Conservation (phyloP, 2,888 invertebrate genomes). For the Watsonalla binaria region DNA sequence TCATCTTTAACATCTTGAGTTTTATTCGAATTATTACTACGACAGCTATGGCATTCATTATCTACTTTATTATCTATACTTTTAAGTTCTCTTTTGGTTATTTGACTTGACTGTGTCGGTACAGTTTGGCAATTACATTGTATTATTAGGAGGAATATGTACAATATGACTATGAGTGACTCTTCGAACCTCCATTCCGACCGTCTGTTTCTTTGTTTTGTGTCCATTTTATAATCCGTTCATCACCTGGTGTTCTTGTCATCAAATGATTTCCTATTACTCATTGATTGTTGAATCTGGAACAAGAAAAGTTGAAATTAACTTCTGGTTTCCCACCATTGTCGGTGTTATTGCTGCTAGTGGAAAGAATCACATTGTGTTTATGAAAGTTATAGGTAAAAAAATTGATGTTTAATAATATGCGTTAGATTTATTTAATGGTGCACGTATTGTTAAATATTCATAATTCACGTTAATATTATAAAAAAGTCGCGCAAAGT, state of each 20-base stretch:
- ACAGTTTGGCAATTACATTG: conserved; percentile 47
- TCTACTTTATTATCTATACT: conserved; percentile 59
- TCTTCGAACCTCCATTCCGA: conserved; percentile 49
- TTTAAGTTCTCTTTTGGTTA: conserved; percentile 55
- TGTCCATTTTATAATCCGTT: conserved; percentile 56
- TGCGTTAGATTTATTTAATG: no score
- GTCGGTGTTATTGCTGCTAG: not conserved
- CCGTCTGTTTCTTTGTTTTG: conserved; percentile 41
- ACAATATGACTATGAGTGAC: conserved; percentile 43
- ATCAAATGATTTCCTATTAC: conserved; percentile 14
- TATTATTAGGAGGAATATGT: conserved; percentile 44
- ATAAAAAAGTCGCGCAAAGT: no score
- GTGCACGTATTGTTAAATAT: no score
- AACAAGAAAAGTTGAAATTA: conserved; percentile 37
- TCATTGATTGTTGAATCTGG: conserved; percentile 47
- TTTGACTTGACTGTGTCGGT: conserved; percentile 43
- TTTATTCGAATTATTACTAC: conserved; percentile 39
- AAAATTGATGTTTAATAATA: not conserved
- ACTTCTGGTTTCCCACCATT: not conserved
- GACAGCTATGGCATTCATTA: conserved; percentile 71
- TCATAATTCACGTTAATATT: no score
- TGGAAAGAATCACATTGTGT: not conserved
- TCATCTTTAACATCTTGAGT: conserved; percentile 19
- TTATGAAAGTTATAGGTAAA: not conserved
- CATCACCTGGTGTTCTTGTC: conserved; percentile 49